Percentiles rank a stretch among this genome's conserved stretches.
These are phyloP conservation scores for Ivindomyrus marchei DNA, from an alignment of 2,113 vertebrate genomes.

Conservation along the genomic window DNA sequence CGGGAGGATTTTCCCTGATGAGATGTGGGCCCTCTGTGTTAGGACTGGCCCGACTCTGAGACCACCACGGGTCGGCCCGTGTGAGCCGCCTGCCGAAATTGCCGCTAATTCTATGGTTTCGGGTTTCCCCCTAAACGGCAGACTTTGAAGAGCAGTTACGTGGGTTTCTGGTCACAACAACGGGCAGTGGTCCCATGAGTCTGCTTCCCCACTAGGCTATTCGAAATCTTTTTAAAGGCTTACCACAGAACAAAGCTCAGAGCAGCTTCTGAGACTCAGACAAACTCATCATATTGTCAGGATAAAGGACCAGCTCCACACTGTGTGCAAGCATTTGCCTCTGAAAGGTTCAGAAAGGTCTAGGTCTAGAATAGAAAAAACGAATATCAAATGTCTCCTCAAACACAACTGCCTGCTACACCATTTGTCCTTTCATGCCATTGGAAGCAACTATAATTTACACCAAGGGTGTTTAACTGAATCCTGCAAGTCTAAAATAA, in stretches of 20 bases:
- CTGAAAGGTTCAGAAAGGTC: not conserved
- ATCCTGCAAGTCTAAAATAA: not conserved
- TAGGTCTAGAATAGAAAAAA: not conserved
- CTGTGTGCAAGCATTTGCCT: not conserved
- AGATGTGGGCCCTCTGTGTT: not conserved
- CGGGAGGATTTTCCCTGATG: not conserved
- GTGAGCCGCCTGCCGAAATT: not conserved
- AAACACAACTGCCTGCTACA: not conserved
- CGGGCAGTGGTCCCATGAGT: not conserved
- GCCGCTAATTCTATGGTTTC: constrained; percentile 1
- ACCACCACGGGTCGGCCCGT: not conserved
- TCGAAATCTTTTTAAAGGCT: not conserved
- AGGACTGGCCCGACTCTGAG: not conserved
- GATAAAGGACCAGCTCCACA: not conserved
- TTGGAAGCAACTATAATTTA: not conserved
- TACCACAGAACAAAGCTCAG: not conserved
- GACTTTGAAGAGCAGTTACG: not conserved
- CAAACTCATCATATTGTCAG: not conserved
- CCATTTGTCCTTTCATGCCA: not conserved
- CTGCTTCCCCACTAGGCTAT: not conserved
- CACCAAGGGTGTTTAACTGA: not conserved
- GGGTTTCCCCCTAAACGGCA: not conserved
- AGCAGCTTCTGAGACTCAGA: not conserved
- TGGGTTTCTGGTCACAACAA: not conserved
- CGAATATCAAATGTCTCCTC: not conserved